Evolutionary conservation across 37 sponge, comb jelly and placozoan genomes (phyloP).

Genomic region (Oopsacas minuta): DNA sequence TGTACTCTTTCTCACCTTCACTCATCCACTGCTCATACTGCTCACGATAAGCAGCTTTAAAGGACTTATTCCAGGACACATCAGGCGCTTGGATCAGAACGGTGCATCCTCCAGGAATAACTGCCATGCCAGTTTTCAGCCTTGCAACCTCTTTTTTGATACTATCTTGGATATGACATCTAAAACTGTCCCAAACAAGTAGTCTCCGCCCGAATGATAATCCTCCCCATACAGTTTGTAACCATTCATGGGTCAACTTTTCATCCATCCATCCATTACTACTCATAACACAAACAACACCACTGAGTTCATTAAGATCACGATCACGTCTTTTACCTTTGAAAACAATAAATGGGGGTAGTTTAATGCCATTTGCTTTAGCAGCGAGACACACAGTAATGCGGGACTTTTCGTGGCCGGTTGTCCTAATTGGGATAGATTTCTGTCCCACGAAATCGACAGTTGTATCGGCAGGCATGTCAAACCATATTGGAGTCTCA

Average conservation of each 20-base stretch:
- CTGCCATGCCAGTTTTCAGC: slow-evolving; percentile 7
- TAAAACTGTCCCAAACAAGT: slow-evolving; percentile 46
- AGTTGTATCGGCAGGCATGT: slow-evolving; percentile 45
- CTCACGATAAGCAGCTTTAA: slow-evolving; percentile 24
- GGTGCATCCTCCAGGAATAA: slow-evolving; percentile 43
- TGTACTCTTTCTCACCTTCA: slow-evolving; percentile 32
- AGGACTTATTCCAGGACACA: slow-evolving; percentile 32
- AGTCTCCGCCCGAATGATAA: slow-evolving; percentile 28
- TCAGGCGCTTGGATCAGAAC: slow-evolving; percentile 37
- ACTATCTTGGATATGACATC: slow-evolving; percentile 27
- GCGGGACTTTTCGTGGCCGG: slow-evolving; percentile 41
- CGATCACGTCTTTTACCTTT: slow-evolving; percentile 31
- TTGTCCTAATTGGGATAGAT: slow-evolving; percentile 35
- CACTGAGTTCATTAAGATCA: slow-evolving; percentile 10
- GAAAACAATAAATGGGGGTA: slow-evolving; percentile 40
- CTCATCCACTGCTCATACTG: slow-evolving; percentile 38
- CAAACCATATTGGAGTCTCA: slow-evolving; percentile 50
- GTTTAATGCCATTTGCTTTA: slow-evolving; percentile 35
- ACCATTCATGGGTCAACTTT: slow-evolving; percentile 35
- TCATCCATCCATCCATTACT: slow-evolving; percentile 49
- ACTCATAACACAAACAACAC: slow-evolving; percentile 25
- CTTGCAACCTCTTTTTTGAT: background rate
- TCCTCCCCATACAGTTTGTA: slow-evolving; percentile 26
- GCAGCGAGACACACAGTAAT: slow-evolving; percentile 47
- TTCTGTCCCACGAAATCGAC: slow-evolving; percentile 26